Evolutionary conservation across 2,888 invertebrate genomes (phyloP).

Genomic region (Caenorhabditis panamensis): DNA sequence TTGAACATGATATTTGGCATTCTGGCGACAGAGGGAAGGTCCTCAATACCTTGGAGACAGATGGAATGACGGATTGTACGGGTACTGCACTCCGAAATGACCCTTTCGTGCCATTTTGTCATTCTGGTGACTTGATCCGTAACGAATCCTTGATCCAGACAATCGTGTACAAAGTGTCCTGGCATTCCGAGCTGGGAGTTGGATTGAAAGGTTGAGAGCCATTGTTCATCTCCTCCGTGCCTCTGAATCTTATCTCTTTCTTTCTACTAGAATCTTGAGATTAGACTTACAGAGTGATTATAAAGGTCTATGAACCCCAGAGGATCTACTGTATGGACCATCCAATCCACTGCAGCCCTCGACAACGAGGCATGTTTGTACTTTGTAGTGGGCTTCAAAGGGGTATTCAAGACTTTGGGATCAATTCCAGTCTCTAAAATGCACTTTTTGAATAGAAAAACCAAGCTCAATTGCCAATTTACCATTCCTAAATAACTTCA

Average conservation of each 20-base stretch:
- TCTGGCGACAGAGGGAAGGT: constrained; percentile 42
- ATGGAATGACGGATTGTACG: constrained; percentile 46
- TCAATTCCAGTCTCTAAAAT: constrained; percentile 43
- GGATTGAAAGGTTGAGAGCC: constrained; percentile 47
- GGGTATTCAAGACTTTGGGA: constrained; percentile 11
- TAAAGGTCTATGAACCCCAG: constrained; percentile 21
- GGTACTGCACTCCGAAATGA: constrained; percentile 31
- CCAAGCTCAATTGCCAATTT: background rate
- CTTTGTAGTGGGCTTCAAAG: constrained; percentile 40
- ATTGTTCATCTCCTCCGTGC: constrained; percentile 50
- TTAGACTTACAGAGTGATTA: constrained; percentile 6
- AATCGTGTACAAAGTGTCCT: constrained; percentile 58
- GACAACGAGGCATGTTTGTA: constrained; percentile 52
- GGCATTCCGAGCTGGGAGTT: constrained; percentile 57
- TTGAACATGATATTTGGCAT: constrained; percentile 63
- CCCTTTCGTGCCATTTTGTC: constrained; percentile 49
- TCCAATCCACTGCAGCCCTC: constrained; percentile 59
- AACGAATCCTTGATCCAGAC: constrained; percentile 14
- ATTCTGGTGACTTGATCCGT: constrained; percentile 24
- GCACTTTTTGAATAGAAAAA: too few species aligned
- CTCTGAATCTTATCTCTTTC: too few species aligned
- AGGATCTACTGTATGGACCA: constrained; percentile 40
- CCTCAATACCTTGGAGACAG: constrained; percentile 62
- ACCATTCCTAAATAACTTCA: constrained; percentile 52
- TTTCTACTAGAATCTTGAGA: too few species aligned